Evolutionary conservation across 2,113 vertebrate genomes (phyloP), one percentile per base, ranked within the genome.

Genomic region (Myiozetetes cayanensis): DNA sequence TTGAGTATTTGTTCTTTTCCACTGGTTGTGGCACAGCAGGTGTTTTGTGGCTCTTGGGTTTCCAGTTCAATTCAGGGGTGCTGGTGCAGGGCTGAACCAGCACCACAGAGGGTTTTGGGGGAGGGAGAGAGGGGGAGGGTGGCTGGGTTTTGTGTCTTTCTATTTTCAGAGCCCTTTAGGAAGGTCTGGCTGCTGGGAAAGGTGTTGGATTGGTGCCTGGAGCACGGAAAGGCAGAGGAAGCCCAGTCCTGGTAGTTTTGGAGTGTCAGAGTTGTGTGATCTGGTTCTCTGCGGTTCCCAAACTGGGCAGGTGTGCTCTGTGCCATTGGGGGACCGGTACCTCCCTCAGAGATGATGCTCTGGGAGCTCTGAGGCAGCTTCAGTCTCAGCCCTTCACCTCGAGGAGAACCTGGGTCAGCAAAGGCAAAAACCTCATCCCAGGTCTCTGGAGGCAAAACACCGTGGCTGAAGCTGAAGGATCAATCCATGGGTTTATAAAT

Each of bases 1-100:
- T 97, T 96, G 94, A 72, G 77, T 43, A 72, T 97, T 97, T 88
- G 85, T 95, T 97, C 87, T 94, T 95, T 96, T 65, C 96, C 72
- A 8, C 44, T 72, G 47, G 24, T n/a, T 19, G 4, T 44, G 44
- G 78, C 92, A 66, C 1, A 0, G 56, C 50, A 37, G 81, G 11
- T 25, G 17, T 58, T 85, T 85, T 31, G 79, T 77, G 87, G 56
- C 76, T 76, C 14, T 65, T 33, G 35, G 58, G 49, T 56, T 52
- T 72, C 28, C 75, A 21, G 39, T 78, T 78, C 12, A 0, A 4
- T 63, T 72, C 3, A 49, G 62, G 76, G 70, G 19, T 85, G 62
- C 62, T 79, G 66, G 43, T 43, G 58, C 58, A 37, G 10, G 22
- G 58, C 58, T 59, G 62, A 91, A 85, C 70, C 77, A 52, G 81